Evolutionary conservation across 2,888 invertebrate genomes (phyloP).

Genomic region (Scelioninae gen. 1): DNA sequence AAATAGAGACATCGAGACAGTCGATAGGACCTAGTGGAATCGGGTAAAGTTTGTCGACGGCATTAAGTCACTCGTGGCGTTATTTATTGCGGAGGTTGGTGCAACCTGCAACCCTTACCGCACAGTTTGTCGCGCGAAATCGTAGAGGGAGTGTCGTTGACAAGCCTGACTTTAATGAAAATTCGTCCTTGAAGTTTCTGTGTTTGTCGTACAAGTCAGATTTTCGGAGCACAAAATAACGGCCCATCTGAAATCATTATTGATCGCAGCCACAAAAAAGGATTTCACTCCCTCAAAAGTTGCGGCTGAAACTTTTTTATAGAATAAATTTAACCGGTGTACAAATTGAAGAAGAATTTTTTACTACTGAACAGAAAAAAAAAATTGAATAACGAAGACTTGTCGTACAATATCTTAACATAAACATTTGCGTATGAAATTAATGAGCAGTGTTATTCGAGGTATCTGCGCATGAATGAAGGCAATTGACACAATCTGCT

Average conservation of each 20-base stretch:
- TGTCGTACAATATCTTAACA: constrained; percentile 41
- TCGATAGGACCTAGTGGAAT: constrained; percentile 69
- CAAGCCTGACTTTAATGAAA: constrained; percentile 80
- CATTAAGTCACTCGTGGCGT: constrained; percentile 80
- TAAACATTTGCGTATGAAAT: constrained; percentile 40
- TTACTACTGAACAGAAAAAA: background rate
- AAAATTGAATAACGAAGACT: constrained; percentile 20
- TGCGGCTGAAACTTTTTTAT: background rate
- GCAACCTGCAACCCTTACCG: constrained; percentile 77
- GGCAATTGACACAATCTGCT: constrained; percentile 69
- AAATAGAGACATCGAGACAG: constrained; percentile 63
- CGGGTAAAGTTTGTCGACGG: constrained; percentile 76
- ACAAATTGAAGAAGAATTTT: constrained; percentile 15
- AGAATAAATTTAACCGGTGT: background rate
- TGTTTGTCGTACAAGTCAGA: constrained; percentile 60
- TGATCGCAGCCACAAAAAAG: constrained; percentile 3
- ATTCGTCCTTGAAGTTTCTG: constrained; percentile 75
- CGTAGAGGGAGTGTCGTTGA: constrained; percentile 78
- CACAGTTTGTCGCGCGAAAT: constrained; percentile 75
- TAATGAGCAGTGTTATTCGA: constrained; percentile 25
- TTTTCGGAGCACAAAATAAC: constrained; percentile 14
- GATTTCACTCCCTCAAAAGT: background rate
- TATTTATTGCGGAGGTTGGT: constrained; percentile 78
- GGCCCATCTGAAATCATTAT: constrained; percentile 14
- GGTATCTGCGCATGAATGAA: constrained; percentile 69